Percentiles rank a stretch among this genome's conserved stretches.
Evolutionary conservation across 2,113 vertebrate species (phyloP).

Genomic region (Rattus rattus): DNA sequence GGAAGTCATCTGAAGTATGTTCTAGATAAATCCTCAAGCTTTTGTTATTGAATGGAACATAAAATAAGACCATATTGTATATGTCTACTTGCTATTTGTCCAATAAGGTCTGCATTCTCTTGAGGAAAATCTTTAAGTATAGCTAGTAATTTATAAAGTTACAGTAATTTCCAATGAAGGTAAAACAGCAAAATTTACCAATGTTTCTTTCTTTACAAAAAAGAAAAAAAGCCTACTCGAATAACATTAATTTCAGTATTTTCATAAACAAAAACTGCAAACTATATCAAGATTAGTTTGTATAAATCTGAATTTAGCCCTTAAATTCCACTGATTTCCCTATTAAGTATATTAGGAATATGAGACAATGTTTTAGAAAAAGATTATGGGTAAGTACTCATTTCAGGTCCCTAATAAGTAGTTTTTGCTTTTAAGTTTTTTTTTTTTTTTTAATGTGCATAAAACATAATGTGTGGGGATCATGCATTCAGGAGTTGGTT

Average conservation of each 20-base stretch:
- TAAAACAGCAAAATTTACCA: conserved; percentile 33
- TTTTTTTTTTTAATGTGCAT: neutral
- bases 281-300: conserved; percentile 38
- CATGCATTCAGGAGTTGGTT: neutral
- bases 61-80: conserved; percentile 23
- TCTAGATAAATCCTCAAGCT: conserved; percentile 57
- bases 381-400: neutral
- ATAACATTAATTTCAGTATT: conserved; percentile 20
- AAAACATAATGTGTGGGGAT: neutral
- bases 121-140: conserved; percentile 46
- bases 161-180: conserved; percentile 25
- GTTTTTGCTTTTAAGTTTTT: neutral
- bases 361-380: conserved; percentile 6
- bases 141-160: conserved; percentile 38
- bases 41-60: conserved; percentile 13
- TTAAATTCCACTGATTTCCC: conserved; percentile 58
- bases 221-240: conserved; percentile 38
- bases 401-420: neutral
- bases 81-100: neutral
- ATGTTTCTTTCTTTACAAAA: neutral
- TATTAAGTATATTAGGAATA: conserved; percentile 7
- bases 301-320: conserved; percentile 33
- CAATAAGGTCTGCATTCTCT: neutral
- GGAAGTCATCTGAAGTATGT: conserved; percentile 5
- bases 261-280: conserved; percentile 30